These are phyloP conservation scores for Aethina tumida DNA, from an alignment of 1,140 invertebrate genomes.

Conservation along the genomic window DNA sequence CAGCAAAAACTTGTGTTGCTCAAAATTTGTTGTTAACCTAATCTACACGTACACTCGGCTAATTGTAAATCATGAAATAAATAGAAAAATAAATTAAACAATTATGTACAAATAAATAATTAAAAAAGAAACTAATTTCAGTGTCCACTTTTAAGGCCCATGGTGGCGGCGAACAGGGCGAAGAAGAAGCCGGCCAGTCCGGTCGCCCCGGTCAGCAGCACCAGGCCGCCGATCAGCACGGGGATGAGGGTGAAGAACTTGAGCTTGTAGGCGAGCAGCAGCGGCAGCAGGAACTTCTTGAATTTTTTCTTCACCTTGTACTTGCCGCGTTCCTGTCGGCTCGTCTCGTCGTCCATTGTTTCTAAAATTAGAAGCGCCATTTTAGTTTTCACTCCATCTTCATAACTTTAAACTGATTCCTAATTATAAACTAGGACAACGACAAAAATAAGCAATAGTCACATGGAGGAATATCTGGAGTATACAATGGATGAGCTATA, in stretches of 20 bases:
- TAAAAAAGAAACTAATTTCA: conserved; percentile 7
- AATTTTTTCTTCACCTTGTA: conserved; percentile 47
- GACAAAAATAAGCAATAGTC: too few species aligned
- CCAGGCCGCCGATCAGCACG: conserved; percentile 58
- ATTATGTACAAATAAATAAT: not conserved
- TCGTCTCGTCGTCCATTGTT: conserved; percentile 21
- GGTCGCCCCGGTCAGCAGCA: conserved; percentile 62
- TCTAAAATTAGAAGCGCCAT: too few species aligned
- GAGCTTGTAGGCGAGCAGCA: conserved; percentile 69
- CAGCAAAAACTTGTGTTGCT: too few species aligned
- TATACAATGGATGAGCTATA: too few species aligned
- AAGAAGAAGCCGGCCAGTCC: conserved; percentile 77
- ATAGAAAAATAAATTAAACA: too few species aligned
- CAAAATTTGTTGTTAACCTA: too few species aligned
- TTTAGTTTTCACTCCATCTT: too few species aligned
- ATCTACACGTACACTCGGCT: too few species aligned
- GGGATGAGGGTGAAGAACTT: conserved; percentile 73
- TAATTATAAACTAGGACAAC: too few species aligned
- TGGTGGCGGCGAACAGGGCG: conserved; percentile 59
- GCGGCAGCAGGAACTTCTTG: conserved; percentile 58
- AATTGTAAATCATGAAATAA: too few species aligned
- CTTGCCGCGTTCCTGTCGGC: conserved; percentile 31
- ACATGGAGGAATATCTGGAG: too few species aligned
- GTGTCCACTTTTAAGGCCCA: conserved; percentile 35
- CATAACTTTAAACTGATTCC: too few species aligned